Evolutionary conservation across 2,797 vertebrate species (phyloP).

Genomic region (Siniperca obscura): DNA sequence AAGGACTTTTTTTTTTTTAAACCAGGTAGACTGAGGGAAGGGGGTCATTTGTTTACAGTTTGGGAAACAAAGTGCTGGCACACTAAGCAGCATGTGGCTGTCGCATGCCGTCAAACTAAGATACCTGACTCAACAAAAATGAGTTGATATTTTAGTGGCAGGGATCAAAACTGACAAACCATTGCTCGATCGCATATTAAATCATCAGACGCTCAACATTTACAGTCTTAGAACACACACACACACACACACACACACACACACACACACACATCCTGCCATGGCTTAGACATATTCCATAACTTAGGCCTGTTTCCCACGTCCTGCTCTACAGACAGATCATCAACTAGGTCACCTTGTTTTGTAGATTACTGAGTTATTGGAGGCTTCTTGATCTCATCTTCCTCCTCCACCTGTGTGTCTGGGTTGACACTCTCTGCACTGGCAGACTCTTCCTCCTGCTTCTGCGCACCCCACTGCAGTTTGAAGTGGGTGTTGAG

Average conservation of each 20-base stretch:
- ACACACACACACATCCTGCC: neutral
- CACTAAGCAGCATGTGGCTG: neutral
- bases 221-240: constrained; percentile 4
- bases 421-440: constrained; percentile 36
- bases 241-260: constrained; percentile 1
- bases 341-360: neutral
- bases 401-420: constrained; percentile 60
- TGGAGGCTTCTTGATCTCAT: constrained; percentile 58
- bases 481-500: constrained; percentile 74
- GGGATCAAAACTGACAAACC: constrained; percentile 10
- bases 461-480: neutral
- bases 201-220: constrained; percentile 21
- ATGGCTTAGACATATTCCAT: neutral
- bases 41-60: constrained; percentile 22
- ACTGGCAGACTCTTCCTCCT: neutral
- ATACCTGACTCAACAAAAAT: constrained; percentile 62
- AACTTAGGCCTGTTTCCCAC: neutral
- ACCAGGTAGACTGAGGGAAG: constrained; percentile 5
- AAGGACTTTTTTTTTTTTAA: neutral
- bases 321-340: constrained; percentile 4
- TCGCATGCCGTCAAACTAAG: constrained; percentile 7
- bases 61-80: neutral
- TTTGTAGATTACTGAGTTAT: constrained; percentile 24
- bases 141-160: constrained; percentile 33
- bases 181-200: neutral